A percentile compares a stretch with the other conserved stretches of the same genome.
Evolutionary conservation across 2,888 invertebrate genomes (phyloP).

Genomic region (Octodonta nipae): DNA sequence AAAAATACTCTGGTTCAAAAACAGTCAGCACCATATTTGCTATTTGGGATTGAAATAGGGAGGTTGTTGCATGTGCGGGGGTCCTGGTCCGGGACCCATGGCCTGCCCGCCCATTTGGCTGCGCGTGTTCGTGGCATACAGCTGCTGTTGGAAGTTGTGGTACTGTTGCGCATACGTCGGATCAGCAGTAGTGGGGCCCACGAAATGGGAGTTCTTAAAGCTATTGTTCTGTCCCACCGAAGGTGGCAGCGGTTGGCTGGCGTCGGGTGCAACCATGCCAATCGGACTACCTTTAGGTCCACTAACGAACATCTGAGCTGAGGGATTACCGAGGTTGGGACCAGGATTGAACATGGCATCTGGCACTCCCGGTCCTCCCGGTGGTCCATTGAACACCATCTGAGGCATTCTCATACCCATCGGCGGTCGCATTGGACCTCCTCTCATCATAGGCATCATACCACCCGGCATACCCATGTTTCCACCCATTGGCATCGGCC

Average conservation of each 20-base stretch:
- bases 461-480: slow-evolving; percentile 33
- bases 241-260: slow-evolving; percentile 62
- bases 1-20: slow-evolving; percentile 33
- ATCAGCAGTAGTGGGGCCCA: slow-evolving; percentile 74
- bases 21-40: slow-evolving; percentile 33
- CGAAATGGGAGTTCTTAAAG: slow-evolving; percentile 68
- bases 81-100: slow-evolving; percentile 38
- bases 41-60: slow-evolving; percentile 37
- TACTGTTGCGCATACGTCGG: slow-evolving; percentile 90
- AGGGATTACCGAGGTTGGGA: slow-evolving; percentile 35
- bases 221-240: slow-evolving; percentile 61
- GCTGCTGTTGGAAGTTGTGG: slow-evolving; percentile 89
- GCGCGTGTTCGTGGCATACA: slow-evolving; percentile 76
- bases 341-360: slow-evolving; percentile 28
- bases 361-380: slow-evolving; percentile 27
- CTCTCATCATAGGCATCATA: slow-evolving; percentile 34
- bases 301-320: slow-evolving; percentile 45
- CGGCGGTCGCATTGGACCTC: slow-evolving; percentile 33
- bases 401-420: slow-evolving; percentile 34
- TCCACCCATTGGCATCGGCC: slow-evolving; percentile 32
- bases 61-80: slow-evolving; percentile 36
- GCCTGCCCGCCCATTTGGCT: slow-evolving; percentile 41
- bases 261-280: slow-evolving; percentile 44
- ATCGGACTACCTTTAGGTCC: slow-evolving; percentile 45
- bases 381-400: slow-evolving; percentile 32